phyloP scores from a whole-genome alignment of 1,140 invertebrate species.

The Drosophila melanogaster region DNA sequence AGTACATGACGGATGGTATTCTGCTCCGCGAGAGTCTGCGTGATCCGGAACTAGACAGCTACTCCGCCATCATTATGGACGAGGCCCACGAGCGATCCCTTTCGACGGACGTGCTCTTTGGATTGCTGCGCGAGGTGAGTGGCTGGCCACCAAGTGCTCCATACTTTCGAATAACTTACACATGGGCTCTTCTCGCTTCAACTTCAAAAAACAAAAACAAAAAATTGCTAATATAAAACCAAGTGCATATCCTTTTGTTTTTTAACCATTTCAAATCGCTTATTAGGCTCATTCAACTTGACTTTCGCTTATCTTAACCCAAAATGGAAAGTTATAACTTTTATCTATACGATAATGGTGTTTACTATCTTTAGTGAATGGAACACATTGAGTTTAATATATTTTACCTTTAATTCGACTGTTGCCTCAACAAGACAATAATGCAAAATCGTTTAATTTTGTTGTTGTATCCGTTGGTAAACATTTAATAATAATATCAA shows the following conservation, averaged over 20 bases:
- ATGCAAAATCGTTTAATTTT: background rate
- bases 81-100: conserved; percentile 99
- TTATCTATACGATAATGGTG: too few relatives aligned
- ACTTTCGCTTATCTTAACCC: background rate
- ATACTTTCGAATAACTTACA: background rate
- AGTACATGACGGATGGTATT: conserved; percentile 99
- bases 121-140: conserved; percentile 95
- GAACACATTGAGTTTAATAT: too few relatives aligned
- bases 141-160: background rate
- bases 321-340: background rate
- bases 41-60: conserved; percentile 97
- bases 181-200: too few relatives aligned
- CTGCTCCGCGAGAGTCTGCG: conserved; percentile 96
- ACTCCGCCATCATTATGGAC: conserved; percentile 99
- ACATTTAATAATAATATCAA: conserved; percentile 79
- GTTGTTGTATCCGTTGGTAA: conserved; percentile 51
- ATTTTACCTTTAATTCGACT: background rate
- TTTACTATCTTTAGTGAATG: too few relatives aligned
- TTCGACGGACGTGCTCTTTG: conserved; percentile 99
- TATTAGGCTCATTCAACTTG: background rate
- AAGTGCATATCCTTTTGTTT: too few relatives aligned
- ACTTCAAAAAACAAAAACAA: too few relatives aligned
- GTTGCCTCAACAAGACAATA: background rate
- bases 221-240: too few relatives aligned
- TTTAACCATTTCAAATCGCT: background rate